phyloP scores from a whole-genome alignment of 1,140 invertebrate species.

The Zaprionus capensis region DNA sequence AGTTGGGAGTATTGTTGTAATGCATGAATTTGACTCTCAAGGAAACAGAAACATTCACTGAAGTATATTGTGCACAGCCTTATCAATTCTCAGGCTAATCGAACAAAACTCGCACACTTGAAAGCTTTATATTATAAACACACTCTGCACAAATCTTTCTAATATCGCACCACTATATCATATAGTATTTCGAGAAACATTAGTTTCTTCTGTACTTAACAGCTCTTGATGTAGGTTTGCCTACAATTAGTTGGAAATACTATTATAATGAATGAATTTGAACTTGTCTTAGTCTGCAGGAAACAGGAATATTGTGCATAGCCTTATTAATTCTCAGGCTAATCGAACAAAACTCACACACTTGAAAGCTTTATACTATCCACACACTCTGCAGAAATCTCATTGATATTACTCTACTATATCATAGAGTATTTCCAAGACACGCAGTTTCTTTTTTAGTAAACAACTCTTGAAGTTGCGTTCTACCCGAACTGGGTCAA shows the following conservation, averaged over 20 bases:
- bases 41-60: not conserved
- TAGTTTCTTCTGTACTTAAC: not conserved
- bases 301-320: not conserved
- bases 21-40: not conserved
- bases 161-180: not conserved
- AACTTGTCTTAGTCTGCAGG: too few species aligned
- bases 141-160: too few species aligned
- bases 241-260: too few species aligned
- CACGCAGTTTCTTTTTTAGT: too few species aligned
- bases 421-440: not conserved
- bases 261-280: too few species aligned
- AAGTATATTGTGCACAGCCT: not conserved
- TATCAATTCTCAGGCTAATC: not conserved
- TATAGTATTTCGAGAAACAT: not conserved
- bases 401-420: not conserved
- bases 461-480: not conserved
- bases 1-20: not conserved
- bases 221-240: not conserved
- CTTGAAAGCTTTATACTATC: not conserved
- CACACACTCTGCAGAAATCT: not conserved
- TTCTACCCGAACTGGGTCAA: constrained; percentile 1
- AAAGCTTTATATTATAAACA: too few species aligned
- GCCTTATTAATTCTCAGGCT: not conserved
- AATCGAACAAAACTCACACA: not conserved
- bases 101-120: not conserved